Evolutionary conservation across 2,113 vertebrate genomes (phyloP), one percentile per base, ranked within the genome.

Genomic region (Pseudorasbora parva): DNA sequence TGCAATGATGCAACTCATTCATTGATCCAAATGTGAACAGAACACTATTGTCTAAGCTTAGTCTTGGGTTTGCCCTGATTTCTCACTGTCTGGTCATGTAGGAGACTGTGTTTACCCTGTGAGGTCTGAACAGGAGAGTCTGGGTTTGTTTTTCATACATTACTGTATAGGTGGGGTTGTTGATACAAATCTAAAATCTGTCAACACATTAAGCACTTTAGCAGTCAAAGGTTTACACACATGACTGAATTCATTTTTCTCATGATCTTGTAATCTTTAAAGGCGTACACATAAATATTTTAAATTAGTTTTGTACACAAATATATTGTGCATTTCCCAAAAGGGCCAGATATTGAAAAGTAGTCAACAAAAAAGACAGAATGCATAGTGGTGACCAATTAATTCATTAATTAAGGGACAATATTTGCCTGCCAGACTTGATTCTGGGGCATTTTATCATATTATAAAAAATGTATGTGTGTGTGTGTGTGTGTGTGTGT

Each of bases 1-100:
- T 77, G 72, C 72, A 77, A 77, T 59, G 74, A 57, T 57, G 74
- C 74, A 57, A 57, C 74, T 57, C 74, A n/a, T 77, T 77, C 54
- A 56, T 23, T 57, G 54, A 77, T 77, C 74, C 30, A 37, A 77
- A 77, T 57, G 27, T 41, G 74, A 77, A 77, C 74, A 77, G 74
- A 77, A 57, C 51, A 23, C 51, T 77, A 77, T 77, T 59, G 74
- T 77, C 47, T 75, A 74, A 25, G 72, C 25, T 54, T 54, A 74
- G 14, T 74, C 72, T 74, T 73, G 71, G 71, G 23, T 73, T 73
- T 74, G 47, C 15, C 72, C 47, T 74, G 74, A 77, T 41, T 57
- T 77, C 30, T 14, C 74, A 77, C 74, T 77, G 74, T 57, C 51
- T 77, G 51, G 74, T 77, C 49, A 2, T 57, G 51, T 41, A 77